Evolutionary conservation across 2,888 invertebrate species (phyloP).

Genomic region (Parnassius glacialis): DNA sequence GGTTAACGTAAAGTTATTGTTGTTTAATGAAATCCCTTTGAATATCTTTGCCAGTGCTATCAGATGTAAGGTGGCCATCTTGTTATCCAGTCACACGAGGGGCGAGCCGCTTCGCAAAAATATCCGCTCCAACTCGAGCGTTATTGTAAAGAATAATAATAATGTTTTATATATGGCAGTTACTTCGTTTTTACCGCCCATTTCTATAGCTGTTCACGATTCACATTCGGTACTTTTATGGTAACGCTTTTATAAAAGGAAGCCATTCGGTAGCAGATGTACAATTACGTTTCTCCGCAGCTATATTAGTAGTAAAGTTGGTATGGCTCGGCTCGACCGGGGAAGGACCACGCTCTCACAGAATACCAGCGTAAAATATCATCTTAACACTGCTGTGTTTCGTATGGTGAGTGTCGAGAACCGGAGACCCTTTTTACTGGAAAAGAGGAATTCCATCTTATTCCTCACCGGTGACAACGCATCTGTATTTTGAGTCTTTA

Average conservation of each 20-base stretch:
- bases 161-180: slow-evolving; percentile 4
- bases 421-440: no score
- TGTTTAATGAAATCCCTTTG: neutral
- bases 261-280: no score
- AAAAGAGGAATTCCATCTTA: no score
- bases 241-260: neutral
- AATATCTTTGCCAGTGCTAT: neutral
- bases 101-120: neutral
- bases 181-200: neutral
- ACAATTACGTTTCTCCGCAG: no score
- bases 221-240: neutral
- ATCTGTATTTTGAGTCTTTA: no score
- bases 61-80: neutral
- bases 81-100: slow-evolving; percentile 9
- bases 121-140: neutral
- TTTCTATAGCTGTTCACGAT: neutral
- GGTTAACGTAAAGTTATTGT: neutral
- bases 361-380: no score
- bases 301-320: no score
- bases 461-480: no score
- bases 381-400: no score
- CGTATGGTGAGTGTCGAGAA: no score
- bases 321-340: no score
- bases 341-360: no score
- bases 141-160: slow-evolving; percentile 4